These are phyloP conservation scores for Porites lobata DNA, from an alignment of 92 coral and sea anemone species.

Conservation along the genomic window DNA sequence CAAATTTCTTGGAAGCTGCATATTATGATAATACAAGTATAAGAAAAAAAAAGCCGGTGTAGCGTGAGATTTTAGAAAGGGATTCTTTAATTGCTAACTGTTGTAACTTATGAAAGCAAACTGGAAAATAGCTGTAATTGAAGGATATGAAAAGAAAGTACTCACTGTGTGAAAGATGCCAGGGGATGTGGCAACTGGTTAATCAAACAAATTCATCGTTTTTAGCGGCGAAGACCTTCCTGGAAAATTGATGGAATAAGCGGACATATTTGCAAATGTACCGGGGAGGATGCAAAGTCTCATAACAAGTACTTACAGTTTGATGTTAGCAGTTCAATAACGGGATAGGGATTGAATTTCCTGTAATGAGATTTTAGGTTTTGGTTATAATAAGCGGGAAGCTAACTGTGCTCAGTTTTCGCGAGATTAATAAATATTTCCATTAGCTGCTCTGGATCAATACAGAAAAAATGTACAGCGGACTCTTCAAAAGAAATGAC, in stretches of 20 bases:
- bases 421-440: background rate
- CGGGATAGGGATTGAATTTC: no score
- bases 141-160: background rate
- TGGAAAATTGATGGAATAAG: background rate
- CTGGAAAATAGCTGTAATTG: background rate
- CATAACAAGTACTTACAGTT: background rate
- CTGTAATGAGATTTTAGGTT: background rate
- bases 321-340: no score
- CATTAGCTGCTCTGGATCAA: background rate
- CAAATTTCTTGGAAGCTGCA: background rate
- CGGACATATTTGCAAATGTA: background rate
- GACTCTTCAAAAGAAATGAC: slow-evolving; percentile 3
- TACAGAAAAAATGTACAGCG: background rate
- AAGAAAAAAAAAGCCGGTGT: slow-evolving; percentile 3
- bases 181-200: no score
- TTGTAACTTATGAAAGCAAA: slow-evolving; percentile 2
- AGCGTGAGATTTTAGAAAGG: background rate
- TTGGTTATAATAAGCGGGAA: background rate
- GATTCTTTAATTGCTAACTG: background rate
- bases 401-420: slow-evolving; percentile 1
- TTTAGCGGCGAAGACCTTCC: background rate
- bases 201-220: slow-evolving; percentile 2
- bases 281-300: slow-evolving; percentile 1
- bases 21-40: slow-evolving; percentile 1
- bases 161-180: background rate